Evolutionary conservation across 1,140 invertebrate genomes (phyloP).

Genomic region (Cherax destructor): DNA sequence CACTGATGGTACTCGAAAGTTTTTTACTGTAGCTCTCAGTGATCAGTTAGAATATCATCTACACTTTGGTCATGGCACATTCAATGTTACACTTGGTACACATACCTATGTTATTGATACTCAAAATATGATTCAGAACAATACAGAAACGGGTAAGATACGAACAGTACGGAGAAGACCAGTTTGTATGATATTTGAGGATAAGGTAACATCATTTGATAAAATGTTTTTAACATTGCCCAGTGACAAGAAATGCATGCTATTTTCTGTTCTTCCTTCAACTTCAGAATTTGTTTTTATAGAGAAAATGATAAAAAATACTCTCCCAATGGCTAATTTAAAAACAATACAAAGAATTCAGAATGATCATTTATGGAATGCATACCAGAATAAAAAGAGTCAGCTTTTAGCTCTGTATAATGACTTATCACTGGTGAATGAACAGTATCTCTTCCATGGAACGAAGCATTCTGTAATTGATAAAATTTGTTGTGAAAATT

Average conservation of each 20-base stretch:
- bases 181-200: background rate
- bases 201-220: conserved; percentile 43
- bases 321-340: conserved; percentile 11
- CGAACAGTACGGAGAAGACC: conserved; percentile 56
- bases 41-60: conserved; percentile 55
- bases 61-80: background rate
- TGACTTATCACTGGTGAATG: conserved; percentile 37
- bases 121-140: conserved; percentile 21
- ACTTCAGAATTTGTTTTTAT: conserved; percentile 61
- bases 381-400: conserved; percentile 67
- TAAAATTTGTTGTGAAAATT: conserved; percentile 58
- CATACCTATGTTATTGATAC: conserved; percentile 42
- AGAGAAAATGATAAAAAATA: conserved; percentile 35
- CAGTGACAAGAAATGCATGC: conserved; percentile 17
- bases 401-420: conserved; percentile 27
- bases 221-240: conserved; percentile 21
- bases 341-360: conserved; percentile 41
- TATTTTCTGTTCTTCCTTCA: background rate
- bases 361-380: conserved; percentile 62
- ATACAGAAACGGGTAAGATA: conserved; percentile 4
- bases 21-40: conserved; percentile 54
- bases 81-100: conserved; percentile 1
- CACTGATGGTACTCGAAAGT: conserved; percentile 31
- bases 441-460: conserved; percentile 71
- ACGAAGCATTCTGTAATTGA: conserved; percentile 57